Evolutionary conservation across 1,140 invertebrate species (phyloP).

Genomic region (Lepidostoma basale): DNA sequence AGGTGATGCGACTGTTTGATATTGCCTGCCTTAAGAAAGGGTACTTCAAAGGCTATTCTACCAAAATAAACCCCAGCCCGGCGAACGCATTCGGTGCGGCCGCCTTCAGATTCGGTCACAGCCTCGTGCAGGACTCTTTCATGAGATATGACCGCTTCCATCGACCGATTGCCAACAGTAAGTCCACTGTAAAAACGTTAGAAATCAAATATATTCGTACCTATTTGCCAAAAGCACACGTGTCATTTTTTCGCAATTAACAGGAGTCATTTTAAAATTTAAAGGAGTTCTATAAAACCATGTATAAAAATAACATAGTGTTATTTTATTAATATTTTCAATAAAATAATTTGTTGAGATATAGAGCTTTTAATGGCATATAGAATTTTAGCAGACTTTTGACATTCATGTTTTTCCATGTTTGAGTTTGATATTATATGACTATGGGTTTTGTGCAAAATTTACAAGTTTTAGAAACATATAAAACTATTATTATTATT

Average conservation of each 20-base stretch:
- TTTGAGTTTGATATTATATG: too few relatives aligned
- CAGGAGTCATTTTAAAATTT: not conserved
- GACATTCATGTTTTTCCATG: too few relatives aligned
- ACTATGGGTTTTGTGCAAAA: too few relatives aligned
- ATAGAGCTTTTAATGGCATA: too few relatives aligned
- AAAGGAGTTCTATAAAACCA: not conserved
- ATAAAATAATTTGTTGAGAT: not conserved
- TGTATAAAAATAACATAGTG: not conserved
- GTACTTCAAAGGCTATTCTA: conserved; percentile 77
- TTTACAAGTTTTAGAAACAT: too few relatives aligned
- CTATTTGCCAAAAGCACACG: too few relatives aligned
- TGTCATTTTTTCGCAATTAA: too few relatives aligned
- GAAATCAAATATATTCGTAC: too few relatives aligned
- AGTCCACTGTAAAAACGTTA: conserved; percentile 50
- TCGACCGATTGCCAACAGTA: conserved; percentile 70
- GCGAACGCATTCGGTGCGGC: conserved; percentile 93
- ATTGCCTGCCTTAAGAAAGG: conserved; percentile 67
- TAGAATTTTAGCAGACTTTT: not conserved
- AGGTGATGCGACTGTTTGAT: conserved; percentile 75
- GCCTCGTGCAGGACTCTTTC: conserved; percentile 82
- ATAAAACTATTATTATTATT: too few relatives aligned
- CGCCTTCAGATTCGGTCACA: conserved; percentile 96
- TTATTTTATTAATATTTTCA: not conserved
- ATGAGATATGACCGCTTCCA: conserved; percentile 70
- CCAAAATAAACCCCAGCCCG: conserved; percentile 81